Base-by-base conservation (phyloP, 2,113 vertebrate species). In the Corythoichthys intestinalis region DNA sequence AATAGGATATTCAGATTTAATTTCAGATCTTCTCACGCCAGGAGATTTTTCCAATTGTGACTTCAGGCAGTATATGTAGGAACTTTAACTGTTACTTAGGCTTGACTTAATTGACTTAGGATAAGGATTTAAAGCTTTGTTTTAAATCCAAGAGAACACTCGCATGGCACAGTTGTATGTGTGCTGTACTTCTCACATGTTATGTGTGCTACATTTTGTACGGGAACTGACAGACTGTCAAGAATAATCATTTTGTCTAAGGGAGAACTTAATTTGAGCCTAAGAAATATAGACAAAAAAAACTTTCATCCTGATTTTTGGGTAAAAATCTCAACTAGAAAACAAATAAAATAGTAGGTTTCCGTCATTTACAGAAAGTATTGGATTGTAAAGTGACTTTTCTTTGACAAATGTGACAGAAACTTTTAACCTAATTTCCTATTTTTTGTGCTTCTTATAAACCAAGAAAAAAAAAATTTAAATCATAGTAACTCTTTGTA, bases 11-110 rank as follows among this genome's bases (percentile, higher is more conserved):
- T 41, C 39, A 41, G 39, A 6, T 41, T 41, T 41, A 4, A 20
- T 13, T n/a, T 39, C 28, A 62, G 20, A 69, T 57, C 52, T 44
- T 73, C 58, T 28, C 1, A 4, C 2, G 10, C 11, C 14, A 17
- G 38, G 52, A 39, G 35, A 17, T 50, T 28, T 57, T 10, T 62
- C 50, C 54, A 34, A 58, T 50, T 49, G 3, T 2, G 37, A 20
- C 38, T 28, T n/a, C 67, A 72, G 11, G 5, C 39, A 4, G 37
- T 79, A 69, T 90, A 86, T 90, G 88, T 90, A 90, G 78, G 75
- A 60, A 52, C 72, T 77, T 69, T 67, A 34, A 72, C 75, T 72
- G 69, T 74, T 52, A 65, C 68, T 76, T 35, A 17, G 68, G 69
- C 56, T 80, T 52, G 76, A 73, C 67, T 72, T 81, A 81, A 86